Evolutionary conservation across 2,797 vertebrate species (phyloP).

Genomic region (Mallotus villosus): DNA sequence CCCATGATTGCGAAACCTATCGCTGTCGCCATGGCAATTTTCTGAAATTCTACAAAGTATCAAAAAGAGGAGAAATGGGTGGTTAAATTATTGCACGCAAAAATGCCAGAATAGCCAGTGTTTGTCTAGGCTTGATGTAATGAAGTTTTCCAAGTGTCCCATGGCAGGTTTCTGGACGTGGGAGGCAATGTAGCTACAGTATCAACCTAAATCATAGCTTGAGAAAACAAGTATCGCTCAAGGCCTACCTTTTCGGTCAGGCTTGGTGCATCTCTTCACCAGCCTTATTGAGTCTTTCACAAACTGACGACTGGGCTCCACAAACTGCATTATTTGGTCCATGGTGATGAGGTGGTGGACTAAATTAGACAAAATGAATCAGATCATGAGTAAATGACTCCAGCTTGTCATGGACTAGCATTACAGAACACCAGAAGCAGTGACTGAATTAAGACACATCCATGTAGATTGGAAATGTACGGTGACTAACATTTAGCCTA

Average conservation of each 20-base stretch:
- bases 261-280: conserved; percentile 85
- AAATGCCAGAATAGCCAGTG: neutral
- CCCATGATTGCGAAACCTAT: conserved; percentile 87
- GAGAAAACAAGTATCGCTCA: neutral
- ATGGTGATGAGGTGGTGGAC: conserved; percentile 50
- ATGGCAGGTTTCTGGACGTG: too few relatives aligned
- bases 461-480: too few relatives aligned
- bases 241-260: conserved; percentile 82
- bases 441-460: too few relatives aligned
- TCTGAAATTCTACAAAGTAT: conserved; percentile 78
- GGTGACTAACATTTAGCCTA: too few relatives aligned
- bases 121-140: neutral
- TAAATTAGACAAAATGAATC: neutral
- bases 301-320: conserved; percentile 84
- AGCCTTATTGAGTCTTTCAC: conserved; percentile 84
- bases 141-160: too few relatives aligned
- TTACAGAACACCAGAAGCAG: too few relatives aligned
- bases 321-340: conserved; percentile 86
- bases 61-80: neutral
- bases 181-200: too few relatives aligned
- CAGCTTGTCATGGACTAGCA: neutral
- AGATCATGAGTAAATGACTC: neutral
- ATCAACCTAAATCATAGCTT: neutral
- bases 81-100: neutral
- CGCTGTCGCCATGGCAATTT: conserved; percentile 85